A percentile compares a stretch with the other conserved stretches of the same genome.
Evolutionary conservation across 1,140 invertebrate genomes (phyloP).

Genomic region (Agrilus planipennis): DNA sequence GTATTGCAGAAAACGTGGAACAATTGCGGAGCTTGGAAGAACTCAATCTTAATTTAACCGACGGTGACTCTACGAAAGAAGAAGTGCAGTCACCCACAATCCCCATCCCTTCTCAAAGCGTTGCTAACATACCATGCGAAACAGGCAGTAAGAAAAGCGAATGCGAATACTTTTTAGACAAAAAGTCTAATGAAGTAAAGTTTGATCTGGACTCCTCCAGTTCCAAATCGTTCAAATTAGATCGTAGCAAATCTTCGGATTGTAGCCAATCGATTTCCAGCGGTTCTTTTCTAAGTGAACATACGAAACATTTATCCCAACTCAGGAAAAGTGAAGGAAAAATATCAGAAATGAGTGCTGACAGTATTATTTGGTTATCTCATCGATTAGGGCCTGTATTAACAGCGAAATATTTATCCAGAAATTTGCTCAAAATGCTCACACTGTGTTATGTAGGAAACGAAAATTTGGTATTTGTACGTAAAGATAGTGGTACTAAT

Average conservation of each 20-base stretch:
- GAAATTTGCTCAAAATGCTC: slow-evolving; percentile 87
- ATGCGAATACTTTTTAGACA: slow-evolving; percentile 20
- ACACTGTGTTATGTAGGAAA: slow-evolving; percentile 84
- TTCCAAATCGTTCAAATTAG: background rate
- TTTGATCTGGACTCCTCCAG: slow-evolving; percentile 6
- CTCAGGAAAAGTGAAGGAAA: slow-evolving; percentile 38
- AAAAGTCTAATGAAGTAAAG: slow-evolving; percentile 21
- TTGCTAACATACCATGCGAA: slow-evolving; percentile 48
- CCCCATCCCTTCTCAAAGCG: slow-evolving; percentile 43
- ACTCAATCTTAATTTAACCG: slow-evolving; percentile 13
- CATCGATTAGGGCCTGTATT: slow-evolving; percentile 90
- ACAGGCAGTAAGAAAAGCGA: slow-evolving; percentile 44
- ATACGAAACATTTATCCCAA: background rate
- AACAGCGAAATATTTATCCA: slow-evolving; percentile 78
- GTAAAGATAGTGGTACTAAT: slow-evolving; percentile 24
- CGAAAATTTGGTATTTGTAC: slow-evolving; percentile 54
- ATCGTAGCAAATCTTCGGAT: too few relatives aligned
- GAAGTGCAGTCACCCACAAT: slow-evolving; percentile 45
- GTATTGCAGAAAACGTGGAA: slow-evolving; percentile 27
- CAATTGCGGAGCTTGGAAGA: slow-evolving; percentile 21
- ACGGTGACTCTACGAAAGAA: slow-evolving; percentile 17
- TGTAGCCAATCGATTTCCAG: slow-evolving; percentile 4
- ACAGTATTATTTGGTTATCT: slow-evolving; percentile 84
- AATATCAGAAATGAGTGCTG: slow-evolving; percentile 82
- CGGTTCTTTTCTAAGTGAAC: background rate